Percentiles rank a stretch among this genome's conserved stretches.
These are phyloP conservation scores for Aulostomus chinensis DNA, from an alignment of 2,797 vertebrate genomes.

Conservation along the genomic window DNA sequence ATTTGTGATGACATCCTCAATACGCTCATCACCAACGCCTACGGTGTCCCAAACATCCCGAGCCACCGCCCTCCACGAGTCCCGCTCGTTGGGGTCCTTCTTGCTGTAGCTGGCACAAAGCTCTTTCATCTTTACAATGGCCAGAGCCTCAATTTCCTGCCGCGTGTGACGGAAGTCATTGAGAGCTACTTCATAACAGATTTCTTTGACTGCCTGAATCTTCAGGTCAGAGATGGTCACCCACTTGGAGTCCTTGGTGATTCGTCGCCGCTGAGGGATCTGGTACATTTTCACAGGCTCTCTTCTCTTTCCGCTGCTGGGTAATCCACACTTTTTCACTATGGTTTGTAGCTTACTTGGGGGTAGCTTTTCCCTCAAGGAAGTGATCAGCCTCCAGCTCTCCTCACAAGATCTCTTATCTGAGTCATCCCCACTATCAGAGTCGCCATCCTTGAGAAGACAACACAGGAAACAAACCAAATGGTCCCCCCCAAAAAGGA, in stretches of 20 bases:
- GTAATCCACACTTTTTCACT: constrained; percentile 99
- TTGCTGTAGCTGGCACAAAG: constrained; percentile 94
- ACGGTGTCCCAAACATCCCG: constrained; percentile 99
- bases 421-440: constrained; percentile 99
- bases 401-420: constrained; percentile 99
- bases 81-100: constrained; percentile 97
- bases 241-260: constrained; percentile 98
- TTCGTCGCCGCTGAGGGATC: constrained; percentile 93
- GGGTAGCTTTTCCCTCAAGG: constrained; percentile 98
- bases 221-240: constrained; percentile 98
- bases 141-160: constrained; percentile 98
- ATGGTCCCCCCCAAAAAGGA: constrained; percentile 81
- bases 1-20: constrained; percentile 87
- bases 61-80: constrained; percentile 96
- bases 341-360: constrained; percentile 99
- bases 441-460: constrained; percentile 99
- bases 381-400: constrained; percentile 99
- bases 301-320: constrained; percentile 97
- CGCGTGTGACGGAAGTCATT: constrained; percentile 97
- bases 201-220: constrained; percentile 99
- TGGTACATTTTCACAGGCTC: constrained; percentile 99
- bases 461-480: constrained; percentile 92
- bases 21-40: constrained; percentile 94
- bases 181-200: constrained; percentile 98
- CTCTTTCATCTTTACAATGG: constrained; percentile 99